phyloP scores from a whole-genome alignment of 2,888 invertebrate species.

The Leptopterna dolabrata region DNA sequence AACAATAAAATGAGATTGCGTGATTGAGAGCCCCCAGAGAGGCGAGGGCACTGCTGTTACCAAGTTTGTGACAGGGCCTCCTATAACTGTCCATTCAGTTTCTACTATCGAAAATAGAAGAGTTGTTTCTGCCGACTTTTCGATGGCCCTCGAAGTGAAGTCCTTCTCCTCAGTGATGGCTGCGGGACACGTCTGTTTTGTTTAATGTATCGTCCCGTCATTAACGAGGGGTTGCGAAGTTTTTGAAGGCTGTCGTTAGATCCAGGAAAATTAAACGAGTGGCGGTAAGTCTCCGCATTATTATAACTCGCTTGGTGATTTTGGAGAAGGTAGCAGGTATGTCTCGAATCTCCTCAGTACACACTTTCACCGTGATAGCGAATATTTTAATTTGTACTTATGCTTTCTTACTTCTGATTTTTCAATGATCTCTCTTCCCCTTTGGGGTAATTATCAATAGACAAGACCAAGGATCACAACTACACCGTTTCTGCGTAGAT shows the following conservation, averaged over 20 bases:
- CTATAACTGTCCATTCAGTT: slow-evolving; percentile 28
- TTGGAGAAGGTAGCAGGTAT: too few relatives aligned
- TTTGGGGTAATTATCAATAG: too few relatives aligned
- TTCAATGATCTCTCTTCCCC: too few relatives aligned
- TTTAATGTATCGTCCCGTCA: slow-evolving; percentile 1
- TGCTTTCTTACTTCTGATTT: too few relatives aligned
- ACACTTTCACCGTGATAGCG: too few relatives aligned
- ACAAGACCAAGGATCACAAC: too few relatives aligned
- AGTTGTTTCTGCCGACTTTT: slow-evolving; percentile 25
- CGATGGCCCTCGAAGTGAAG: slow-evolving; percentile 24
- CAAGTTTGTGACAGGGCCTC: slow-evolving; percentile 43
- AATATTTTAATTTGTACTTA: too few relatives aligned
- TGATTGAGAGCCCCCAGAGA: slow-evolving; percentile 43
- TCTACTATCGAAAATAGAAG: slow-evolving; percentile 30
- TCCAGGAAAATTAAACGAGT: background rate
- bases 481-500: too few relatives aligned
- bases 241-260: background rate
- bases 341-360: too few relatives aligned
- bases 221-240: background rate
- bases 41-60: background rate
- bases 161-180: background rate
- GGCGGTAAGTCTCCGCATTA: background rate
- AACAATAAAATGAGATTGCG: slow-evolving; percentile 53
- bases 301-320: too few relatives aligned
- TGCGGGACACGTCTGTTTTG: background rate